phyloP scores from a whole-genome alignment of 2,888 invertebrate genomes.

The Drosophila histrio region DNA sequence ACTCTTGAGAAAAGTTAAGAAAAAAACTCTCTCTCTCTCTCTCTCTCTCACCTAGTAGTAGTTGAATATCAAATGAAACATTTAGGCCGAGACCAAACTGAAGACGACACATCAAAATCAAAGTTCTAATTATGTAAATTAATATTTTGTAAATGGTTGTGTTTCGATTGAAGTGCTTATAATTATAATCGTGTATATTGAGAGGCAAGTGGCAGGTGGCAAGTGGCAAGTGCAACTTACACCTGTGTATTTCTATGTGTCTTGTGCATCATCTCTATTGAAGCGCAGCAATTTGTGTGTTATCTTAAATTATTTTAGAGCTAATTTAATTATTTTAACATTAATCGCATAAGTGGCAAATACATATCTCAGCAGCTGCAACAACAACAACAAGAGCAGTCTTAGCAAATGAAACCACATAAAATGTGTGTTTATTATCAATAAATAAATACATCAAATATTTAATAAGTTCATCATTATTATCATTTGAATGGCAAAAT shows the following conservation, averaged over 20 bases:
- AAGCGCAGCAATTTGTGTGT: not conserved
- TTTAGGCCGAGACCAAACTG: not conserved
- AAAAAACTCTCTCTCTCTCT: not conserved
- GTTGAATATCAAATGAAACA: conserved; percentile 3
- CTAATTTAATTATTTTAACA: not conserved
- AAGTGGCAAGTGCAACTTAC: conserved; percentile 1
- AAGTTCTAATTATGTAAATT: conserved; percentile 20
- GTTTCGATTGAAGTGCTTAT: not conserved
- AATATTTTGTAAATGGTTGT: not conserved
- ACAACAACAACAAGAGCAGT: not conserved
- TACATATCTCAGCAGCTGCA: not conserved
- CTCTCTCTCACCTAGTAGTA: not conserved
- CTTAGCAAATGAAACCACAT: not conserved
- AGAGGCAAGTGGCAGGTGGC: not conserved
- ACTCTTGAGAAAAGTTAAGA: conserved; percentile 3
- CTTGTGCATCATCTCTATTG: too few relatives aligned
- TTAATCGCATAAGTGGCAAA: not conserved
- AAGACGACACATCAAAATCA: not conserved
- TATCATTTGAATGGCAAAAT: not conserved
- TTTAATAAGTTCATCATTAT: not conserved
- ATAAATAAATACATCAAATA: not conserved
- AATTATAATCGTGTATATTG: not conserved
- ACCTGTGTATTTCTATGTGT: not conserved
- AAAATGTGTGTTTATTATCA: not conserved
- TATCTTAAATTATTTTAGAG: not conserved